Base-by-base conservation (phyloP, 1,140 invertebrate species). In the Hylaeus anthracinus region DNA sequence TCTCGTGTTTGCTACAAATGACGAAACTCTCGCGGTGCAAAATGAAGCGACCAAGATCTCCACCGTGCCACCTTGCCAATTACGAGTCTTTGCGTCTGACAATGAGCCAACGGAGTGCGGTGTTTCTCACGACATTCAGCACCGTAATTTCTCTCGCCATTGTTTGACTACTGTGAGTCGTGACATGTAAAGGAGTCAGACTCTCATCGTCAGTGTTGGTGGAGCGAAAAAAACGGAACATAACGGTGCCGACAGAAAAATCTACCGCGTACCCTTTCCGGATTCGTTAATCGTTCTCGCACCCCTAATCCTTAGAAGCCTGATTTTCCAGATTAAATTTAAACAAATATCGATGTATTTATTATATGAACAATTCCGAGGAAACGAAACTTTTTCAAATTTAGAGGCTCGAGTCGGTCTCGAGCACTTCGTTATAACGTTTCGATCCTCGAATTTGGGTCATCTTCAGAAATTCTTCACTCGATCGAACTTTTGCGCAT, bases 51-150 rank as follows among this genome's bases (percentile, higher is more conserved):
- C 41, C 56, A 70, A 74, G 83, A 71, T 78, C 66, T 60, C 72
- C 58, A 81, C 60, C 72, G 51, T n/a, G 37, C 55, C 39, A 41
- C 41, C 65, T 39, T 63, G 72, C 70, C 78, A 86, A 78, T 86
- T 85, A 86, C 45, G 60, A 70, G 70, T 3, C n/a, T 14, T 56
- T 3, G 72, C 12, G 67, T 81, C 70, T 39, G 83, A 82, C 83
- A 85, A 86, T 66, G 79, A 71, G 83, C 70, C 72, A 71, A 82
- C 82, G 65, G 48, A 45, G 61, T 43, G 63, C 58, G 5, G 71
- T n/a, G 66, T 80, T 86, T 86, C 85, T 86, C 85, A 86, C 84
- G 77, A 86, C 76, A 83, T 86, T 86, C 85, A 74, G 45, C 76
- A 51, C 48, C 72, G 84, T 86, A 86, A 86, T 86, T 86, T 86